Base-by-base conservation (phyloP, 1,140 invertebrate genomes). In the Papilio polytes region DNA sequence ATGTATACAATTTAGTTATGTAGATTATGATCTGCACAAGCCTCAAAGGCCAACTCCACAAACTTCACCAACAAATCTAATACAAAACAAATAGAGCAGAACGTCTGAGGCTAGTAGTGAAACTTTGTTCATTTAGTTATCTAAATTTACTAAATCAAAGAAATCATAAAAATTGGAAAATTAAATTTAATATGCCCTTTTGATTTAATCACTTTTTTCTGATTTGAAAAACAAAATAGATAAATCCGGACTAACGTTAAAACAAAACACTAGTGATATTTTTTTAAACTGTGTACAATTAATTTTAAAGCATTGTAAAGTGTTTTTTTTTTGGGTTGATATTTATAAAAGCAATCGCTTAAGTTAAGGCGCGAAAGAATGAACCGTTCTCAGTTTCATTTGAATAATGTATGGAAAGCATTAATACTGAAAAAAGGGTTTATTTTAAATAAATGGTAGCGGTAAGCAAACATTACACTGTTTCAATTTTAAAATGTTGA, bases 71-170 rank as follows among this genome's bases (percentile, higher is more conserved):
- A 70, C 63, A 70, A 70, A 70, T 70, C 59, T 63, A 63, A 63
- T 63, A 63, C 59, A 26, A 63, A 63, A 63, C 63, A 66, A 66
- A 66, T 66, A 31, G 63, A 66, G 63, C 63, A 66, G 26, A 66
- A 66, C 63, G 26, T 66, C 36, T 66, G 63, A 36, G 63, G 63
- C 7, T 26, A 66, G 13, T 66, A 26, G 36, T 15, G 22, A 66
- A 26, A 31, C 13, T 13, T 66, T 66, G 63, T 66, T 13, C 26
- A 26, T 31, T 66, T 66, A 66, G 13, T 66, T 31, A 66, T 66
- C 26, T 66, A 31, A 26, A 66, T 31, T 66, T 31, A 66, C 3
- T 36, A 26, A 26, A 0, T 18, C 3, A 66, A 66, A 66, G 22
- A 10, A 66, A 15, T 66, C 22, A 10, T 6, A 36, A 1, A 66